Conservation (phyloP, 1,140 invertebrate genomes). For the Heterodera schachtii region DNA sequence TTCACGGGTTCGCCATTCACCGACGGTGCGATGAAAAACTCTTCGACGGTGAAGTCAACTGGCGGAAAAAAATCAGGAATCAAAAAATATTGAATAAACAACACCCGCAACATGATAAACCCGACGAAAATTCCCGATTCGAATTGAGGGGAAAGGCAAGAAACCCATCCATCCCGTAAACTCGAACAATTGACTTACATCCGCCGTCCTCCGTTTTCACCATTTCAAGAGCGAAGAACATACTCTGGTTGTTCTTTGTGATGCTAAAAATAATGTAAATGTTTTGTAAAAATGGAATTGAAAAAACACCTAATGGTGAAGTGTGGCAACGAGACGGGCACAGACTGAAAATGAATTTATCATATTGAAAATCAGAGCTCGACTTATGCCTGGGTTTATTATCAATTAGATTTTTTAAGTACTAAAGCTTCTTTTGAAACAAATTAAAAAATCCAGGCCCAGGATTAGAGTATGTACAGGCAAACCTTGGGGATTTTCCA, state of each 20-base stretch:
- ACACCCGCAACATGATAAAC: no score
- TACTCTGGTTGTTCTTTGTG: conserved; percentile 56
- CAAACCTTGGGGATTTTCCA: neutral
- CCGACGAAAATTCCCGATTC: no score
- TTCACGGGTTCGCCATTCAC: conserved; percentile 50
- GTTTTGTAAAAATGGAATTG: neutral
- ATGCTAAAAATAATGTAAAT: conserved; percentile 28
- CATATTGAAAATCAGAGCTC: no score
- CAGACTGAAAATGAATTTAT: neutral
- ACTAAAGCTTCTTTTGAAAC: neutral
- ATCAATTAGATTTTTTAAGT: no score
- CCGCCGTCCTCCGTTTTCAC: conserved; percentile 52
- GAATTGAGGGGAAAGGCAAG: conserved; percentile 10
- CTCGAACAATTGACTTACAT: conserved; percentile 45
- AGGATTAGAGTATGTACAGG: no score
- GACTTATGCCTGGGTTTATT: no score
- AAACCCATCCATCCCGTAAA: neutral
- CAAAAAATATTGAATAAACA: no score
- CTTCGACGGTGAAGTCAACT: conserved; percentile 62
- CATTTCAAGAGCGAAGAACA: conserved; percentile 60
- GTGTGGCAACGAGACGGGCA: conserved; percentile 32
- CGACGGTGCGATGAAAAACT: conserved; percentile 63
- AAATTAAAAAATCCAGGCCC: neutral
- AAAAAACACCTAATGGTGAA: conserved; percentile 10
- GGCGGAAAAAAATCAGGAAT: neutral